These are phyloP conservation scores for Antigone vipio DNA, from an alignment of 2,113 vertebrate species.

Conservation along the genomic window DNA sequence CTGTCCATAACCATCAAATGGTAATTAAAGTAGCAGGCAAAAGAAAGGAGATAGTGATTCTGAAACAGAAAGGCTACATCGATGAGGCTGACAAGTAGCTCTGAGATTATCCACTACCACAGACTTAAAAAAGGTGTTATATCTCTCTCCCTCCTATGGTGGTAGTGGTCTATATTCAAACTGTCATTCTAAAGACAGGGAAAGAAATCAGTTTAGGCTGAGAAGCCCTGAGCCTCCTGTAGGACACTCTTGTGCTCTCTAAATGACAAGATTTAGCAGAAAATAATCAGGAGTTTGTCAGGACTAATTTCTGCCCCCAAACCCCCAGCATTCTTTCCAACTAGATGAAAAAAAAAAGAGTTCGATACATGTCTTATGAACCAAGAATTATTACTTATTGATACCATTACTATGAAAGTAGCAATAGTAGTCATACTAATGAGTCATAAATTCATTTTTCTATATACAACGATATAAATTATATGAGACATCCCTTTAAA, in stretches of 20 bases:
- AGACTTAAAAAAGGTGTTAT: neutral
- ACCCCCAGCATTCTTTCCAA: neutral
- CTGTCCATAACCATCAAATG: neutral
- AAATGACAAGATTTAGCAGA: neutral
- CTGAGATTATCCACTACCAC: neutral
- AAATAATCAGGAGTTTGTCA: neutral
- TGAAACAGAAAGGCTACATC: neutral
- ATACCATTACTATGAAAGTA: neutral
- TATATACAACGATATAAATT: neutral
- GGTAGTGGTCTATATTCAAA: neutral
- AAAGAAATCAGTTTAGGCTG: neutral
- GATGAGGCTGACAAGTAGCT: neutral
- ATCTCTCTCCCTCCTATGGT: neutral
- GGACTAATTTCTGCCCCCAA: neutral
- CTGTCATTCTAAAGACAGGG: neutral
- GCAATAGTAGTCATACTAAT: neutral
- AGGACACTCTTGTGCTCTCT: neutral
- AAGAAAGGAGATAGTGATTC: neutral
- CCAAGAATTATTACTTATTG: neutral
- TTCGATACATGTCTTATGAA: neutral
- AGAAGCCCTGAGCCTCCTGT: neutral
- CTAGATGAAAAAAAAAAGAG: neutral
- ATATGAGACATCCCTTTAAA: neutral
- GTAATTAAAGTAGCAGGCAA: slow-evolving; percentile 12
- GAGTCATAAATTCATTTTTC: neutral